These are phyloP conservation scores for Slavum lentiscoides DNA, from an alignment of 2,888 invertebrate species.

Conservation along the genomic window DNA sequence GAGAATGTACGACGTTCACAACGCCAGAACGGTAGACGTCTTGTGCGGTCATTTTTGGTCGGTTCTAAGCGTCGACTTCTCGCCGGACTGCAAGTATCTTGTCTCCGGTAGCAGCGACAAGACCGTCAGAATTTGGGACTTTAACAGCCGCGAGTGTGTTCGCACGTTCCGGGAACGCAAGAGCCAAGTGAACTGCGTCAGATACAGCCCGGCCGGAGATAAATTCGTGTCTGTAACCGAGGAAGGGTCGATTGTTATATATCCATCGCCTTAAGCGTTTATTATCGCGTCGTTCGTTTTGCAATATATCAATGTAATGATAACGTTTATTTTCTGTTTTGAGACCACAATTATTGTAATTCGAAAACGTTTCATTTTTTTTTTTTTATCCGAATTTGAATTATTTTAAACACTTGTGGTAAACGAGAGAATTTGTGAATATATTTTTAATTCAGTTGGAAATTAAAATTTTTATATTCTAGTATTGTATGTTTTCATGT, in stretches of 20 bases:
- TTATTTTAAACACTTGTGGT: too few relatives aligned
- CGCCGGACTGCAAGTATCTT: constrained; percentile 88
- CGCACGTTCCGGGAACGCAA: constrained; percentile 91
- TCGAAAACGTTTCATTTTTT: too few relatives aligned
- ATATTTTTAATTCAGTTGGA: too few relatives aligned
- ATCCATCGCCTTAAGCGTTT: constrained; percentile 71
- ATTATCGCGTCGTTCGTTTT: too few relatives aligned
- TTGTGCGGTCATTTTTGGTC: constrained; percentile 95
- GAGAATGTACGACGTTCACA: constrained; percentile 96
- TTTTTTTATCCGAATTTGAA: too few relatives aligned
- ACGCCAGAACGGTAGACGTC: constrained; percentile 86
- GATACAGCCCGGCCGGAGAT: constrained; percentile 82
- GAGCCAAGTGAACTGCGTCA: constrained; percentile 92
- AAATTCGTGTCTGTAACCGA: constrained; percentile 91
- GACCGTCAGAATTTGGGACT: constrained; percentile 93
- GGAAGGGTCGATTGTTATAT: constrained; percentile 84
- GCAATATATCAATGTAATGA: too few relatives aligned
- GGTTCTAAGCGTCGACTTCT: constrained; percentile 93
- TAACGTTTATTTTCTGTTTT: too few relatives aligned
- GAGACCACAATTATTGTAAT: too few relatives aligned
- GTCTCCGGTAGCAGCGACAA: constrained; percentile 93
- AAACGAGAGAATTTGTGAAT: too few relatives aligned
- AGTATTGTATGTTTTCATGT: too few relatives aligned
- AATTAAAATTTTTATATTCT: too few relatives aligned
- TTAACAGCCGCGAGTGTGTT: constrained; percentile 82